These are phyloP conservation scores for Pogoniulus pusillus DNA, from an alignment of 2,797 vertebrate species.

Conservation along the genomic window DNA sequence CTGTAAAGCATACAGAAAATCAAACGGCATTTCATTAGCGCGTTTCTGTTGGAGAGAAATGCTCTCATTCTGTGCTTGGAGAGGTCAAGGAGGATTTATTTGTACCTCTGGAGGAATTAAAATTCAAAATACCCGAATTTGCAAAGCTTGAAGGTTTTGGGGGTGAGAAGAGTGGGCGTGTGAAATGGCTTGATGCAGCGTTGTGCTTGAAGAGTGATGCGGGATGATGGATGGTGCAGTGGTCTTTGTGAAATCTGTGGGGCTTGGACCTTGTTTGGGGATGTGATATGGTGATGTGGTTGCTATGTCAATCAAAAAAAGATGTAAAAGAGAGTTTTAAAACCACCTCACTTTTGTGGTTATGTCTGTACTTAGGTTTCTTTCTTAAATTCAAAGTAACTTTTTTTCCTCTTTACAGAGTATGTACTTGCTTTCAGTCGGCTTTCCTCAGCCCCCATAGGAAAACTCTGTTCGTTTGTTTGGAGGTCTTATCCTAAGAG, in stretches of 20 bases:
- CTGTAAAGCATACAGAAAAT: background rate
- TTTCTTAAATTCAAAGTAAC: background rate
- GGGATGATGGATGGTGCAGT: background rate
- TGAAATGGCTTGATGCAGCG: background rate
- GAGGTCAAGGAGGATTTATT: background rate
- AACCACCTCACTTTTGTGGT: background rate
- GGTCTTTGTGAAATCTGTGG: background rate
- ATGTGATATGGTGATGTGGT: rapidly evolving
- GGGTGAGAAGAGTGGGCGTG: background rate
- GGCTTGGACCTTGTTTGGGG: background rate
- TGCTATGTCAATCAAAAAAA: background rate
- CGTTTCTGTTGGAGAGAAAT: background rate
- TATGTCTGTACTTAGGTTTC: background rate
- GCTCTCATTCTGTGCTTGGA: background rate
- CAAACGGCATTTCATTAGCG: background rate
- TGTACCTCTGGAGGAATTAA: background rate
- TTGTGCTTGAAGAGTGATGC: background rate
- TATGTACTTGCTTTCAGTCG: background rate
- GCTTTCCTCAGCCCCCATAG: background rate
- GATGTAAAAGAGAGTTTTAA: rapidly evolving
- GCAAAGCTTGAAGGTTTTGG: background rate
- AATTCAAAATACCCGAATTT: background rate
- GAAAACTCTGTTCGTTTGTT: background rate
- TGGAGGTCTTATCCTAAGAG: background rate
- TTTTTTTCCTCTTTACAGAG: background rate